Evolutionary conservation across 2,888 invertebrate genomes (phyloP), one percentile per base, ranked within the genome.

Genomic region (Mesoligia furuncula): DNA sequence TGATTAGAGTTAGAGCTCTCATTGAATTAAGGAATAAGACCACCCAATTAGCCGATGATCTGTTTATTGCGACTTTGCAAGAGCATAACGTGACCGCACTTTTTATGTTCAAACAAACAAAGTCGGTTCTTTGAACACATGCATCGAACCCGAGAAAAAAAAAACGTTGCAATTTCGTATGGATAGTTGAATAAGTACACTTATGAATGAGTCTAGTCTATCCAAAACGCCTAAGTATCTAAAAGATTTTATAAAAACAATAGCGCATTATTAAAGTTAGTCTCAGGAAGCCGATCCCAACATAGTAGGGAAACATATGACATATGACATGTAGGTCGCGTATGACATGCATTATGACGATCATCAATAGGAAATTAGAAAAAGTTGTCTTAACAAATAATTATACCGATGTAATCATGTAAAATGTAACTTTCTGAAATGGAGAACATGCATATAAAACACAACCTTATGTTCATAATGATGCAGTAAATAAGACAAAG

Each of bases 21-120:
- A 31, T 20, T 62, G 36, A 11, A 24, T 24, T 36, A 24, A 0
- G 11, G 36, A 62, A 62, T 36, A 24, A 36, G 94, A 94, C 94
- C 94, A 90, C 94, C 92, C 93, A 93, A 75, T 77, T 79, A 83
- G 88, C 66, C 87, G 88, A 90, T 91, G 79, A 85, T 73, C 72
- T 71, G 79, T 89, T 90, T 91, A 90, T 90, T 87, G 90, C 87
- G 64, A 83, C 84, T 89, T 90, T 87, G 90, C 86, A 51, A 84
- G 84, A 77, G 86, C 65, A 79, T 80, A 81, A 88, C 81, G 87
- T 92, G 90, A 93, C 94, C 94, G 90, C 93, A 93, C 90, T 94
- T 94, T 93, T 94, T 93, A 91, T 90, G 90, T 87, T 81, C 88
- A 90, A 91, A 92, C 88, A 93, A 93, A 93, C 88, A 91, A 77